Evolutionary conservation across 2,113 vertebrate species (phyloP).

Genomic region (Anguilla rostrata): DNA sequence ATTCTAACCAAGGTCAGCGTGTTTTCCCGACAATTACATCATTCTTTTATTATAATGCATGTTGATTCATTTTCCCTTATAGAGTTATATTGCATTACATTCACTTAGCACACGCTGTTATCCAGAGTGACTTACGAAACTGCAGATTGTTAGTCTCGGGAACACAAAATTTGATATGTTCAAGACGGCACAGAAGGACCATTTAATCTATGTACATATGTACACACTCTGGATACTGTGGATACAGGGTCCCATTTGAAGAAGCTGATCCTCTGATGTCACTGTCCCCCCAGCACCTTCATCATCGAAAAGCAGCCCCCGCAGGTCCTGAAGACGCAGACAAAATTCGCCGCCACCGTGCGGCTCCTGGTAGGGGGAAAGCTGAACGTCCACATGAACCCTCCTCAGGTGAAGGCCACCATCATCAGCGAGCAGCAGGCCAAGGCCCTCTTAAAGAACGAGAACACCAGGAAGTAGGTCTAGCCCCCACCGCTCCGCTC

Average conservation of each 20-base stretch:
- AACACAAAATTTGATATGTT: too few species aligned
- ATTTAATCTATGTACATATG: too few species aligned
- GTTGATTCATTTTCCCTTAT: too few species aligned
- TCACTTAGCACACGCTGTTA: too few species aligned
- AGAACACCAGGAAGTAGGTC: conserved; percentile 85
- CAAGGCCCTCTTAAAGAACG: conserved; percentile 89
- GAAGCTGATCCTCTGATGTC: background rate
- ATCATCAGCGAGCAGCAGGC: conserved; percentile 95
- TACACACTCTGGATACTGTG: background rate
- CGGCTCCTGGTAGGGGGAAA: conserved; percentile 93
- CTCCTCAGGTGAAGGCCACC: conserved; percentile 95
- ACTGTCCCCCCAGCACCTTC: conserved; percentile 80
- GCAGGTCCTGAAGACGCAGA: conserved; percentile 96
- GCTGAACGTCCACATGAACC: conserved; percentile 97
- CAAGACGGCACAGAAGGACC: too few species aligned
- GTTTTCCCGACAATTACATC: background rate
- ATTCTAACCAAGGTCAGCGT: background rate
- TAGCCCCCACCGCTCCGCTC: background rate
- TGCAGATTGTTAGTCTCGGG: too few species aligned
- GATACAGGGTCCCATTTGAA: background rate
- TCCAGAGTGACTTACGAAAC: too few species aligned
- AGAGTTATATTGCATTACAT: too few species aligned
- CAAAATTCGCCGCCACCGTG: conserved; percentile 93
- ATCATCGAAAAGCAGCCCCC: conserved; percentile 98
- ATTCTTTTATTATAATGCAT: background rate